A percentile compares a stretch with the other conserved stretches of the same genome.
Conservation (phyloP, 2,888 invertebrate species). For the Sinelater perroti region DNA sequence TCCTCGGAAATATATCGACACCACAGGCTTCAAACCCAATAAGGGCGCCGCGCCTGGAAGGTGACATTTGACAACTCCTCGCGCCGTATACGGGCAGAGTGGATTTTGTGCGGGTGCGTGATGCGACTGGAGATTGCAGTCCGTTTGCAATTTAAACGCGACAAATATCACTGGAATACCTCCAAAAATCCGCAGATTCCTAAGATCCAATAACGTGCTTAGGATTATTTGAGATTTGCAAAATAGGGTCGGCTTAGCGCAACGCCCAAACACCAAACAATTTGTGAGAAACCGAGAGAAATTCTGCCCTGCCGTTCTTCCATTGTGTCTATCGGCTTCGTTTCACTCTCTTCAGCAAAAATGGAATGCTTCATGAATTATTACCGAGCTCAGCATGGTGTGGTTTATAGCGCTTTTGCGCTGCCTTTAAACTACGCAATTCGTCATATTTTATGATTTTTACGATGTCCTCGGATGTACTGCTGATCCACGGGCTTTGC, state of each 20-base stretch:
- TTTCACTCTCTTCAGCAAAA: conserved; percentile 2
- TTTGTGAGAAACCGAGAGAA: too few species aligned
- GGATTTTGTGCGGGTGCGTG: conserved; percentile 47
- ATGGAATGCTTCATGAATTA: conserved; percentile 16
- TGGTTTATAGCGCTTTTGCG: conserved; percentile 12
- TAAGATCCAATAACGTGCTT: too few species aligned
- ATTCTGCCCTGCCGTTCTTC: too few species aligned
- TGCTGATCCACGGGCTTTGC: not conserved
- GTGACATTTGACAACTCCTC: conserved; percentile 44
- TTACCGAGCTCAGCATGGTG: conserved; percentile 19
- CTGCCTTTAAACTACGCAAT: conserved; percentile 18
- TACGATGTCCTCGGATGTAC: conserved; percentile 4
- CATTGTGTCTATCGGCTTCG: conserved; percentile 1
- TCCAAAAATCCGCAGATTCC: too few species aligned
- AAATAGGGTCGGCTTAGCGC: too few species aligned
- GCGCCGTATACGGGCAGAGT: conserved; percentile 43
- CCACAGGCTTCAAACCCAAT: conserved; percentile 39
- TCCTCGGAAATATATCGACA: conserved; percentile 38
- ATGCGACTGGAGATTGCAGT: conserved; percentile 43
- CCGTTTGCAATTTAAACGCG: too few species aligned
- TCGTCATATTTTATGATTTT: conserved; percentile 20
- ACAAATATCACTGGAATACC: too few species aligned
- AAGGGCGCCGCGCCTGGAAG: conserved; percentile 35
- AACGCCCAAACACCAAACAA: too few species aligned
- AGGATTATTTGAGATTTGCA: too few species aligned